These are phyloP conservation scores for Tragopan temminckii DNA, from an alignment of 2,797 vertebrate species.

Conservation along the genomic window DNA sequence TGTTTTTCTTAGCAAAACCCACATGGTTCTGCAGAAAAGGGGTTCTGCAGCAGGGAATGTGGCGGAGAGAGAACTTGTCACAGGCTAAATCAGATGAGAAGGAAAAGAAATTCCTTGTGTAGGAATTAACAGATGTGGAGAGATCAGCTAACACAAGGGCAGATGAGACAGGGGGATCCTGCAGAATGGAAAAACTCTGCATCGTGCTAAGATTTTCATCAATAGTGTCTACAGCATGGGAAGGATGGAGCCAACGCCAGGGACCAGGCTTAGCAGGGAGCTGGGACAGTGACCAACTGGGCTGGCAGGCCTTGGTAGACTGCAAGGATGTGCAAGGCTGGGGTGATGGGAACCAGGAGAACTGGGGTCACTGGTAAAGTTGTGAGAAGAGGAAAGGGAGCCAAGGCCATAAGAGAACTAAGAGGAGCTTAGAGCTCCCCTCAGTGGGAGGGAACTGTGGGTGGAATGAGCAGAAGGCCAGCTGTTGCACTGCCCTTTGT, in stretches of 20 bases:
- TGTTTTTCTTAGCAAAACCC: constrained; percentile 17
- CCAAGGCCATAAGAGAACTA: neutral
- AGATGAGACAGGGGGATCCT: neutral
- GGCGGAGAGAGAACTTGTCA: neutral
- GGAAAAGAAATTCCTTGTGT: neutral
- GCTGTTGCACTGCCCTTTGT: fast-evolving
- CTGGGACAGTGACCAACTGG: neutral
- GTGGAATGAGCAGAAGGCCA: neutral
- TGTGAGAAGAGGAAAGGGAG: neutral
- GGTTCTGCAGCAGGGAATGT: neutral
- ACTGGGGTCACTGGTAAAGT: fast-evolving
- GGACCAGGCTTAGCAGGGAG: neutral
- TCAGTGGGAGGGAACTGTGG: neutral
- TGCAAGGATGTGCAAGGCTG: neutral
- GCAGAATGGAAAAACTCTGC: neutral
- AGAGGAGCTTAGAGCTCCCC: neutral
- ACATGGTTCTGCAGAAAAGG: constrained; percentile 1
- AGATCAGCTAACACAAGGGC: neutral
- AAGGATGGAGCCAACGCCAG: neutral
- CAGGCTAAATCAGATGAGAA: neutral
- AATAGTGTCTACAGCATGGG: neutral
- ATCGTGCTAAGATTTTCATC: neutral
- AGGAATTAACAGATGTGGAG: fast-evolving
- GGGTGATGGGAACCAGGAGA: neutral
- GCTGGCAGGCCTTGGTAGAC: neutral